Evolutionary conservation across 2,113 vertebrate genomes (phyloP).

Genomic region (Pseudorasbora parva): DNA sequence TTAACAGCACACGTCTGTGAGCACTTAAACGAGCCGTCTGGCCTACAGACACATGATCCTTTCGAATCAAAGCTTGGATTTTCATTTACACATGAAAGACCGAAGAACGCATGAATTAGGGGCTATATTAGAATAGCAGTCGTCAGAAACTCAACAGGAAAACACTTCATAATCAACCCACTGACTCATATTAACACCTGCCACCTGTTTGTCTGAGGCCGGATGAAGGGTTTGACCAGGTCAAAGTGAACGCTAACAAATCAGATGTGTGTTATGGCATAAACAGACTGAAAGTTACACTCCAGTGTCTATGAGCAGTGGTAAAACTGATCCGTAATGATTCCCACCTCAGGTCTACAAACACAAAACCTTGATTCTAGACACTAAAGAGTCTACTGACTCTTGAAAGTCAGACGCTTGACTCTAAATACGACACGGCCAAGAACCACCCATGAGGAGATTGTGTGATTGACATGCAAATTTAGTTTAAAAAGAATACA

Average conservation of each 20-base stretch:
- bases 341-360: neutral
- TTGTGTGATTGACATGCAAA: too few relatives aligned
- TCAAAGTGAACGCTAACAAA: neutral
- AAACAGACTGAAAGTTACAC: neutral
- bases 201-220: neutral
- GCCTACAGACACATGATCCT: neutral
- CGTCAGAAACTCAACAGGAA: neutral
- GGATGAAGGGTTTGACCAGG: neutral
- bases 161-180: neutral
- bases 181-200: conserved; percentile 8
- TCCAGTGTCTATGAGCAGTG: neutral
- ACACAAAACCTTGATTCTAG: neutral
- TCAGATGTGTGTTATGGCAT: neutral
- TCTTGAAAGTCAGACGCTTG: neutral
- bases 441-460: neutral
- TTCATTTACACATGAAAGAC: neutral
- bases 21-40: neutral
- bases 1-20: neutral
- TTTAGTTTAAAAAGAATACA: too few relatives aligned
- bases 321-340: too few relatives aligned
- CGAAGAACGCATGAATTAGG: neutral
- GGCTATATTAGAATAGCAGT: neutral
- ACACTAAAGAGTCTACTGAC: neutral
- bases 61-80: neutral
- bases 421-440: neutral